Conservation (phyloP, 2,888 invertebrate genomes). For the Platycnemis pennipes region DNA sequence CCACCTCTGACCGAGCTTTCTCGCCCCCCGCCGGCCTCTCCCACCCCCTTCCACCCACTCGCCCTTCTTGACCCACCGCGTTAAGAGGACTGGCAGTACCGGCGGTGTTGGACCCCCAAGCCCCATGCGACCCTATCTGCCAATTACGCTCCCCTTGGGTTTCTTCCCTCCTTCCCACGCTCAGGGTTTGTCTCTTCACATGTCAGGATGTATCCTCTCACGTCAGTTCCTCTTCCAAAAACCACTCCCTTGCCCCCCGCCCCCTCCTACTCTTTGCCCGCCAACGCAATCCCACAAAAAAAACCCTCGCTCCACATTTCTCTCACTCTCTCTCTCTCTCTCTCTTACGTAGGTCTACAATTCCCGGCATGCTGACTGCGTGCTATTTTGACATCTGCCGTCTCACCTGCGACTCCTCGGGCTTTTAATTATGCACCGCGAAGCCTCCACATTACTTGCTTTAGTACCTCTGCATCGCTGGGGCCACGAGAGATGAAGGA, state of each 20-base stretch:
- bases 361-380: background rate
- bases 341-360: background rate
- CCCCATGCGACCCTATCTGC: background rate
- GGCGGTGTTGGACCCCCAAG: background rate
- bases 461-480: background rate
- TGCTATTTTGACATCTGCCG: background rate
- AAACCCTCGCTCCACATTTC: too few relatives aligned
- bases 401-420: background rate
- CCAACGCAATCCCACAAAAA: too few relatives aligned
- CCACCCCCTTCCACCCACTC: background rate
- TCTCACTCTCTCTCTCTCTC: background rate
- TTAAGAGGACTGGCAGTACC: background rate
- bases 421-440: slow-evolving; percentile 32
- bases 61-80: background rate
- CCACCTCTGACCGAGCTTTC: background rate
- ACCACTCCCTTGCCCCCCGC: background rate
- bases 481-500: background rate
- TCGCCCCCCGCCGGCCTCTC: background rate
- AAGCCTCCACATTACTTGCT: background rate
- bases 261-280: too few relatives aligned
- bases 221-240: slow-evolving; percentile 2
- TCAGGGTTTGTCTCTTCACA: background rate
- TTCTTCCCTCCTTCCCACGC: background rate
- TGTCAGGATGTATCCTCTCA: background rate
- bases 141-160: background rate